A percentile compares a stretch with the other conserved stretches of the same genome.
Evolutionary conservation across 2,113 vertebrate species (phyloP).

Genomic region (Mustela lutreola): DNA sequence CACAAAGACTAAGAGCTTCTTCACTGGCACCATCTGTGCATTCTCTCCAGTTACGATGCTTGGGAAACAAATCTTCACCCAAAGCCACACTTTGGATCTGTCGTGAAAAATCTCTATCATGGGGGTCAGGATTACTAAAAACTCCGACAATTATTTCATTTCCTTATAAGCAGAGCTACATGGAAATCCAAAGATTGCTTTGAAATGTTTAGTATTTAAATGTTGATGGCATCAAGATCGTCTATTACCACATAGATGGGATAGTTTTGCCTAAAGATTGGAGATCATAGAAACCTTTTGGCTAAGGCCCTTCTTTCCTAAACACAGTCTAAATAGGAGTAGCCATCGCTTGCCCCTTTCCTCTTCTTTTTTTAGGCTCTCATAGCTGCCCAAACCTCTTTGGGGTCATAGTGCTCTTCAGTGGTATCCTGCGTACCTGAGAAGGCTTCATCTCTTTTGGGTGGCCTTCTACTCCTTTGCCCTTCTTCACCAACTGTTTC

Average conservation of each 20-base stretch:
- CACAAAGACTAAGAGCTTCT: neutral
- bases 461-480: neutral
- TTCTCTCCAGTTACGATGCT: neutral
- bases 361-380: neutral
- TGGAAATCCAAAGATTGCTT: neutral
- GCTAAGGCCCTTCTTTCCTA: neutral
- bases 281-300: neutral
- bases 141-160: neutral
- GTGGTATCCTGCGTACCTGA: neutral
- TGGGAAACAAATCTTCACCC: neutral
- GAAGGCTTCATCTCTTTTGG: neutral
- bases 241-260: neutral
- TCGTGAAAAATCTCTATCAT: neutral
- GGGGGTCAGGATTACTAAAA: neutral
- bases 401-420: neutral
- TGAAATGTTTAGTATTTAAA: neutral
- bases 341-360: neutral
- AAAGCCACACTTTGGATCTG: neutral
- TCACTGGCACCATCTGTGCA: rapidly evolving
- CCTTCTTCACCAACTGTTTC: neutral
- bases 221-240: neutral
- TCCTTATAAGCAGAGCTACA: neutral
- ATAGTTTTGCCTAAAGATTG: neutral
- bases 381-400: neutral
- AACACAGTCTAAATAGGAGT: neutral